A percentile compares a stretch with the other conserved stretches of the same genome.
These are phyloP conservation scores for Epinotia ramella DNA, from an alignment of 2,888 invertebrate species.

Conservation along the genomic window DNA sequence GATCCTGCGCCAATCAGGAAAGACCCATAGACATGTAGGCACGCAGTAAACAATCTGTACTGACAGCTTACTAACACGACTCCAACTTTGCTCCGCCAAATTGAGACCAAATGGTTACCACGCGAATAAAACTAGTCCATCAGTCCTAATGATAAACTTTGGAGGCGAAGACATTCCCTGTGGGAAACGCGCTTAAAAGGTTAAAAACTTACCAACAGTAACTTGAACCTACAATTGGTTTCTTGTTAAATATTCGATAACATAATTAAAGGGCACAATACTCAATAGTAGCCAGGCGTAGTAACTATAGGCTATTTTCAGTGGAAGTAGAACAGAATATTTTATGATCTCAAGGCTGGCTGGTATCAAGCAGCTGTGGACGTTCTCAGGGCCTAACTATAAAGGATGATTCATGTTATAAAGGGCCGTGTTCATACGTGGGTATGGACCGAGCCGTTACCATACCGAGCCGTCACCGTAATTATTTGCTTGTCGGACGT, in stretches of 20 bases:
- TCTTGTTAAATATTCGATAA: not conserved
- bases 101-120: not conserved
- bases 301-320: slow-evolving; percentile 18
- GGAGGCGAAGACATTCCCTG: not conserved
- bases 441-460: no score
- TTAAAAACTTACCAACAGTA: not conserved
- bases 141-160: not conserved
- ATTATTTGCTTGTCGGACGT: no score
- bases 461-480: no score
- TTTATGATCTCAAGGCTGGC: slow-evolving; percentile 33
- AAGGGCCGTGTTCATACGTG: no score
- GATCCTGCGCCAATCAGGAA: no score
- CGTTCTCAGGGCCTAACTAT: slow-evolving; percentile 25
- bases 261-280: not conserved
- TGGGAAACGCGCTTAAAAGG: not conserved
- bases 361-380: slow-evolving; percentile 25
- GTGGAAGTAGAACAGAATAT: slow-evolving; percentile 23
- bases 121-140: not conserved
- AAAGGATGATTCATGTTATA: no score
- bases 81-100: no score
- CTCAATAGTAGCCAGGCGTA: not conserved
- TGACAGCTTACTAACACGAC: no score
- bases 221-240: not conserved
- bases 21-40: no score
- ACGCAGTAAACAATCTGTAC: no score